Percentiles rank a stretch among this genome's conserved stretches.
These are phyloP conservation scores for Saguinus imperator DNA, from an alignment of 2,113 vertebrate species.

Conservation along the genomic window DNA sequence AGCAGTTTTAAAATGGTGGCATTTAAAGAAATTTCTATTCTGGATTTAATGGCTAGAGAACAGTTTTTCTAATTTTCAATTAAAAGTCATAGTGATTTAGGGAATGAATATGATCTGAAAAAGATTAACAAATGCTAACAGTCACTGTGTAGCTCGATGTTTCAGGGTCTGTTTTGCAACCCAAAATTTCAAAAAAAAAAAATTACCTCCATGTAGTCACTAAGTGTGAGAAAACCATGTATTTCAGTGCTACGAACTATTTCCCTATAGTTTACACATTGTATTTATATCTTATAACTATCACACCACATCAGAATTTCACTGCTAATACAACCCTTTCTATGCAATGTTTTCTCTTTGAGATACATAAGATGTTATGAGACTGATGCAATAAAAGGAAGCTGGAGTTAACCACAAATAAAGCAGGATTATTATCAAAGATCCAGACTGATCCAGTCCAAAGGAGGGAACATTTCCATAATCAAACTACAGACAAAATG, in stretches of 20 bases:
- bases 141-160: not conserved
- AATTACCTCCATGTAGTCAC: not conserved
- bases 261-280: not conserved
- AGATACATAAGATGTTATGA: not conserved
- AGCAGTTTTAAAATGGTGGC: conserved; percentile 1
- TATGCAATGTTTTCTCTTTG: not conserved
- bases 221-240: not conserved
- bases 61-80: not conserved
- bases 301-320: not conserved
- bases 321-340: not conserved
- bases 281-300: not conserved
- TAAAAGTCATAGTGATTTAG: conserved; percentile 34
- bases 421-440: not conserved
- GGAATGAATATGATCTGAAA: conserved; percentile 27
- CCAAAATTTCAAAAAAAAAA: conserved; percentile 27
- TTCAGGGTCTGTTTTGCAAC: not conserved
- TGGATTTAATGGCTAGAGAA: not conserved
- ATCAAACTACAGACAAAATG: not conserved
- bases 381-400: not conserved
- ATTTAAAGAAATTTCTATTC: conserved; percentile 56
- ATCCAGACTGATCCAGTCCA: not conserved
- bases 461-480: not conserved
- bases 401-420: not conserved
- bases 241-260: not conserved
- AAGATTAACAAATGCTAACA: not conserved